Percentiles rank a stretch among this genome's conserved stretches.
Evolutionary conservation across 2,888 invertebrate genomes (phyloP).

Genomic region (Tipula unca): DNA sequence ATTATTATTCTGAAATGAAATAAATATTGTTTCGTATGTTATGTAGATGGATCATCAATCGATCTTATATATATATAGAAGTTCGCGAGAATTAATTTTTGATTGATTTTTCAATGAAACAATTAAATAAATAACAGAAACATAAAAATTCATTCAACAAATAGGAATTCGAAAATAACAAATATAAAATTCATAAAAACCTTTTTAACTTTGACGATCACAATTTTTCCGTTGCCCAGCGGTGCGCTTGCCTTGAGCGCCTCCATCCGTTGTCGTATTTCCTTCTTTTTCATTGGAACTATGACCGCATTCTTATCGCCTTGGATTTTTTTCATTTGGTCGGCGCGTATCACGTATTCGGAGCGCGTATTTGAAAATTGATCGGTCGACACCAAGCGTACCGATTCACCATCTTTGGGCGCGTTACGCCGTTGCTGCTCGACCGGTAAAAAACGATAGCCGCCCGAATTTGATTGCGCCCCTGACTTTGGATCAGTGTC

Average conservation of each 20-base stretch:
- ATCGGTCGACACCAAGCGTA: neutral
- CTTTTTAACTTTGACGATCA: conserved; percentile 19
- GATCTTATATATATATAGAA: too few species aligned
- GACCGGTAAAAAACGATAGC: neutral
- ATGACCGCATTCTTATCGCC: conserved; percentile 1
- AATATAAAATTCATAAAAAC: conserved; percentile 4
- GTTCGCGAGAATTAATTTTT: neutral
- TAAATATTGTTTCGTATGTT: conserved; percentile 16
- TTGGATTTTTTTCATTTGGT: conserved; percentile 16
- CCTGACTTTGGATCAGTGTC: neutral
- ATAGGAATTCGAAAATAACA: neutral
- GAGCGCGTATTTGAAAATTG: neutral
- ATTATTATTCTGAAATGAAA: conserved; percentile 18
- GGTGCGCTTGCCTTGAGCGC: neutral
- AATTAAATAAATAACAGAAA: neutral
- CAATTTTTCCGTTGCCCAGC: conserved; percentile 15
- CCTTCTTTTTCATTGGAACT: conserved; percentile 19
- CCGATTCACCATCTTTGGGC: neutral
- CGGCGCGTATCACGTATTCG: neutral
- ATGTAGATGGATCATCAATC: neutral
- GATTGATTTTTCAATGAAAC: conserved; percentile 8
- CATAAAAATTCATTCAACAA: conserved; percentile 14
- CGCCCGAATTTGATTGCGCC: neutral
- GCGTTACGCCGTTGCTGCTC: neutral
- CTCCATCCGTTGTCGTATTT: conserved; percentile 14